phyloP scores from a whole-genome alignment of 2,797 vertebrate species.

The Fundulus diaphanus region DNA sequence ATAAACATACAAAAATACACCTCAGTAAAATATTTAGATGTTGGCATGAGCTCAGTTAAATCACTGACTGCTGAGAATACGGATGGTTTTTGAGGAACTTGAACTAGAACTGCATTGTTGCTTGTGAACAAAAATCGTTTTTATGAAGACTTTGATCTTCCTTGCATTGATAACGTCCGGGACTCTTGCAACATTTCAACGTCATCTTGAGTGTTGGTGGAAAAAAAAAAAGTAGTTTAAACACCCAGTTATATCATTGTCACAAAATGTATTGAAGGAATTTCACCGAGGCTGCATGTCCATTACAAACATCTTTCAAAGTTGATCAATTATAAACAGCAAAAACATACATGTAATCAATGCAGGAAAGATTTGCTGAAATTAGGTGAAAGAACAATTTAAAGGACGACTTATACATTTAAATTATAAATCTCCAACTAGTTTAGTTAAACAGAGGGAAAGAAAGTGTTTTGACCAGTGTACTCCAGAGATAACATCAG shows the following conservation, averaged over 20 bases:
- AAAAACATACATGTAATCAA: not conserved
- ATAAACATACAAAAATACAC: not conserved
- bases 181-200: not conserved
- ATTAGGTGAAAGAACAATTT: not conserved
- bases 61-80: not conserved
- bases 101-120: not conserved
- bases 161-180: not conserved
- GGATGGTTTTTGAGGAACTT: not conserved
- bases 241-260: not conserved
- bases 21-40: not conserved
- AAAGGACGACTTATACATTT: no score
- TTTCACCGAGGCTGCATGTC: not conserved
- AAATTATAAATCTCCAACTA: no score
- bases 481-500: no score
- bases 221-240: slow-evolving; percentile 9
- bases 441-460: no score
- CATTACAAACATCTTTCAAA: not conserved
- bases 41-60: not conserved
- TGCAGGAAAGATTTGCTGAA: not conserved
- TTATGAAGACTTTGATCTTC: slow-evolving; percentile 34
- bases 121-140: slow-evolving; percentile 23
- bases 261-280: not conserved
- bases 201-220: slow-evolving; percentile 21
- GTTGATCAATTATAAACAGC: not conserved
- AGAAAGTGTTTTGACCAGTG: no score